Conservation (phyloP, 2,113 vertebrate genomes). For the Cairina moschata region DNA sequence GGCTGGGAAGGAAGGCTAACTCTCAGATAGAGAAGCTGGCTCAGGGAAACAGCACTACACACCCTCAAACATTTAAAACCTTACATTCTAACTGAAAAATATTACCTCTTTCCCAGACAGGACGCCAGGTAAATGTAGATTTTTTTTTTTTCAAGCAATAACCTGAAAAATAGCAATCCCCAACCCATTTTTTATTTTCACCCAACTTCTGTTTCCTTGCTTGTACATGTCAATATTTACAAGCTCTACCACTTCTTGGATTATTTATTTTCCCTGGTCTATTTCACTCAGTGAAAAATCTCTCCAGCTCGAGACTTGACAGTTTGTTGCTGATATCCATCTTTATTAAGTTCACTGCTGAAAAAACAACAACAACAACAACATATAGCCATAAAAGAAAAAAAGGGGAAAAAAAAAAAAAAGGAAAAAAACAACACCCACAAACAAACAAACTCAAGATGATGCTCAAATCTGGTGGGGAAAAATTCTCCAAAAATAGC, state of each 20-base stretch:
- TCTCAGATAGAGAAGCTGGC: background rate
- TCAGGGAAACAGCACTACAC: background rate
- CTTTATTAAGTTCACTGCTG: slow-evolving; percentile 74
- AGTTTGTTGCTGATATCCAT: slow-evolving; percentile 76
- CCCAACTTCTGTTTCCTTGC: slow-evolving; percentile 35
- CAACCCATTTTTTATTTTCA: slow-evolving; percentile 43
- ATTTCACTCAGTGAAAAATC: slow-evolving; percentile 76
- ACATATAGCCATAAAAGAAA: background rate
- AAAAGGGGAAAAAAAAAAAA: background rate
- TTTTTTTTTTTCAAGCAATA: background rate
- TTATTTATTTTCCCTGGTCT: slow-evolving; percentile 78
- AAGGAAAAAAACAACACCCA: no score
- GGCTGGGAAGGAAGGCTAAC: background rate
- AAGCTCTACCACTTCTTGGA: slow-evolving; percentile 68
- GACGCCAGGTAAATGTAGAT: background rate
- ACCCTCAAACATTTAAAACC: background rate
- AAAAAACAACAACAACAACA: background rate
- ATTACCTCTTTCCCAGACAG: background rate
- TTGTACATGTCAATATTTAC: slow-evolving; percentile 73
- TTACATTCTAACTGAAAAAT: background rate
- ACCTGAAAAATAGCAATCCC: background rate
- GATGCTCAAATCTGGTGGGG: background rate
- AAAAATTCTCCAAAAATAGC: background rate
- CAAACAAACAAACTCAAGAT: background rate
- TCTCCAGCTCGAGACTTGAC: slow-evolving; percentile 70